These are phyloP conservation scores for Phortica magna DNA, from an alignment of 2,888 invertebrate genomes.

Conservation along the genomic window DNA sequence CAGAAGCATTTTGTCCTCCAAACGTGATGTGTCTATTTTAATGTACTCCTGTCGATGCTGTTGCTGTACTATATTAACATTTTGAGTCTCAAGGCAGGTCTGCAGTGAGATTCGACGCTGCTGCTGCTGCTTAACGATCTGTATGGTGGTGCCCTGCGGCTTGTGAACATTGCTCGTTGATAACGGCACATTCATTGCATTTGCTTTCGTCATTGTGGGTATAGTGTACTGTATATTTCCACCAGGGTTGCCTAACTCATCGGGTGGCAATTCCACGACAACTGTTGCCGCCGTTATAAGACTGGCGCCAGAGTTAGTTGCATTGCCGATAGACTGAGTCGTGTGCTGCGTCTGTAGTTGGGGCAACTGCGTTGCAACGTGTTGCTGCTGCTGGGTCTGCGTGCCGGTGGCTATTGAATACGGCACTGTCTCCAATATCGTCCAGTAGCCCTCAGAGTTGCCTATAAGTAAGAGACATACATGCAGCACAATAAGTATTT, in stretches of 20 bases:
- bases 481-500: conserved; percentile 18
- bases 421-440: conserved; percentile 76
- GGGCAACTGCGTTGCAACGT: conserved; percentile 32
- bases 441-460: conserved; percentile 75
- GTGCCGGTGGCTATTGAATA: conserved; percentile 67
- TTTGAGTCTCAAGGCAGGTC: conserved; percentile 39
- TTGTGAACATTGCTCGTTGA: conserved; percentile 56
- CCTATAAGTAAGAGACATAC: conserved; percentile 48
- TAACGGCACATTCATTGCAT: conserved; percentile 57
- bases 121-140: conserved; percentile 71
- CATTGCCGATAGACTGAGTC: conserved; percentile 45
- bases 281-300: conserved; percentile 73
- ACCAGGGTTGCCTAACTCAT: conserved; percentile 71
- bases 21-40: conserved; percentile 69
- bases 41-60: conserved; percentile 65
- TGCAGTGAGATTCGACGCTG: conserved; percentile 50
- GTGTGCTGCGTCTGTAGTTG: conserved; percentile 26
- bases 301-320: conserved; percentile 51
- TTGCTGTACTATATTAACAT: conserved; percentile 32
- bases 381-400: conserved; percentile 42
- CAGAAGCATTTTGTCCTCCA: conserved; percentile 71
- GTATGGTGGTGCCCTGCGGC: conserved; percentile 70
- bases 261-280: conserved; percentile 75
- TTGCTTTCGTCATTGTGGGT: conserved; percentile 62
- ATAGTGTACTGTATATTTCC: conserved; percentile 76